Percentiles rank a stretch among this genome's conserved stretches.
These are phyloP conservation scores for Zele albiditarsus DNA, from an alignment of 2,888 invertebrate genomes.

Conservation along the genomic window DNA sequence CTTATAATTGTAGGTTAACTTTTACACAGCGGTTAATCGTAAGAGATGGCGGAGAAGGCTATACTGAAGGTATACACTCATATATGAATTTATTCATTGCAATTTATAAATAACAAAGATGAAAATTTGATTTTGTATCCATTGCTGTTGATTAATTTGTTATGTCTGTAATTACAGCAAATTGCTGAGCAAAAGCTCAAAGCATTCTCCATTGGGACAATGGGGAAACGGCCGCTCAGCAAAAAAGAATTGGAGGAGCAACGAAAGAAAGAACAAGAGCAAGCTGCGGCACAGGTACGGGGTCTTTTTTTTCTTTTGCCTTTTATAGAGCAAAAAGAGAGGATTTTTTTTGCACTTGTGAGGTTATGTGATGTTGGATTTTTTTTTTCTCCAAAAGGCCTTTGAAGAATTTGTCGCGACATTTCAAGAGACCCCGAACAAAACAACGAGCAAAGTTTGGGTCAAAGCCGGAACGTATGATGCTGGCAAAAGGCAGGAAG, in stretches of 20 bases:
- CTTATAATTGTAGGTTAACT: constrained; percentile 50
- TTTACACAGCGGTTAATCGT: constrained; percentile 28
- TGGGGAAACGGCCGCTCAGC: constrained; percentile 83
- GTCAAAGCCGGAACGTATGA: constrained; percentile 98
- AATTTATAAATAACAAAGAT: neutral
- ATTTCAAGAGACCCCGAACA: constrained; percentile 90
- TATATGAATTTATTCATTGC: constrained; percentile 10
- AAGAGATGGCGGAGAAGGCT: constrained; percentile 68
- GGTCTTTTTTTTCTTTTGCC: constrained; percentile 3
- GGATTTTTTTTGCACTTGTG: constrained; percentile 12
- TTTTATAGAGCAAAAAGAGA: neutral
- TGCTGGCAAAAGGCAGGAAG: constrained; percentile 93
- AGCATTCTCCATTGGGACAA: constrained; percentile 84
- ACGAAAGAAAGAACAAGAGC: constrained; percentile 90
- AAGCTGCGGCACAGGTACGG: constrained; percentile 91
- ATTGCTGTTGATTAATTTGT: neutral
- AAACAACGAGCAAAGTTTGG: constrained; percentile 91
- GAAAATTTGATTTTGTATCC: neutral
- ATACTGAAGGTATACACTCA: constrained; percentile 65
- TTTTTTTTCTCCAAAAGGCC: constrained; percentile 75
- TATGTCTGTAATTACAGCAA: constrained; percentile 69
- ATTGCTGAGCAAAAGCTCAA: constrained; percentile 83
- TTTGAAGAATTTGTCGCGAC: constrained; percentile 98
- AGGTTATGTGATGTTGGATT: constrained; percentile 35
- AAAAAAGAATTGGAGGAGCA: constrained; percentile 90